phyloP scores from a whole-genome alignment of 2,797 vertebrate genomes.

The Melanotaenia nigrans region DNA sequence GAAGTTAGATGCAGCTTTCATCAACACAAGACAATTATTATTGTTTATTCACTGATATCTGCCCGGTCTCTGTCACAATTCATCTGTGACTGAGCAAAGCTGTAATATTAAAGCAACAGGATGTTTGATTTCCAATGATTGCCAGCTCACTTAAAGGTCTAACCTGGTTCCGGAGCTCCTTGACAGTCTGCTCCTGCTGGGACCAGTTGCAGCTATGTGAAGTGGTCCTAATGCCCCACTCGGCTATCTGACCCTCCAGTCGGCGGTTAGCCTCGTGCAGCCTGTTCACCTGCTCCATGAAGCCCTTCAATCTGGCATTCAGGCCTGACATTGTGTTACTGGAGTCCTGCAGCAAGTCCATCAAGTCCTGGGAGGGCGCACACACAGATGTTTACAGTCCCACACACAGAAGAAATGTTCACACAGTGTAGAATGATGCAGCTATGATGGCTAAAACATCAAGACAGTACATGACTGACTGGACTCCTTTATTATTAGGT shows the following conservation, averaged over 20 bases:
- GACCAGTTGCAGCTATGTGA: conserved; percentile 58
- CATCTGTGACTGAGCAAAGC: conserved; percentile 10
- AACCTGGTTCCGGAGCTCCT: conserved; percentile 80
- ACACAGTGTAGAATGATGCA: conserved; percentile 45
- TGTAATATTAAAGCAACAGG: background rate
- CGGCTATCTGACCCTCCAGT: conserved; percentile 76
- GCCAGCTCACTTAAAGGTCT: conserved; percentile 6
- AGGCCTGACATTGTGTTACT: conserved; percentile 68
- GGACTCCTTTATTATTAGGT: conserved; percentile 13
- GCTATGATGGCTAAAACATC: background rate
- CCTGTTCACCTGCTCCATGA: conserved; percentile 78
- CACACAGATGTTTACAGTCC: conserved; percentile 24
- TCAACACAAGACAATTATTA: conserved; percentile 5
- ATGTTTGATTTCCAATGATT: background rate
- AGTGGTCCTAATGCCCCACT: conserved; percentile 51
- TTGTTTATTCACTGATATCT: conserved; percentile 31
- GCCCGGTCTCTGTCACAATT: conserved; percentile 16
- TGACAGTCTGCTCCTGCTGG: conserved; percentile 70
- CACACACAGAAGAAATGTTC: conserved; percentile 14
- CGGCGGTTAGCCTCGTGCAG: conserved; percentile 75
- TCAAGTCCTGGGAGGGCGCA: conserved; percentile 37
- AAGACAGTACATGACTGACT: background rate
- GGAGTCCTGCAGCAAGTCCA: conserved; percentile 69
- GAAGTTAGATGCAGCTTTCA: conserved; percentile 13
- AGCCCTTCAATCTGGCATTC: conserved; percentile 73